Conservation (phyloP, 2,797 vertebrate genomes). For the Xiphorhynchus erythropygius region DNA sequence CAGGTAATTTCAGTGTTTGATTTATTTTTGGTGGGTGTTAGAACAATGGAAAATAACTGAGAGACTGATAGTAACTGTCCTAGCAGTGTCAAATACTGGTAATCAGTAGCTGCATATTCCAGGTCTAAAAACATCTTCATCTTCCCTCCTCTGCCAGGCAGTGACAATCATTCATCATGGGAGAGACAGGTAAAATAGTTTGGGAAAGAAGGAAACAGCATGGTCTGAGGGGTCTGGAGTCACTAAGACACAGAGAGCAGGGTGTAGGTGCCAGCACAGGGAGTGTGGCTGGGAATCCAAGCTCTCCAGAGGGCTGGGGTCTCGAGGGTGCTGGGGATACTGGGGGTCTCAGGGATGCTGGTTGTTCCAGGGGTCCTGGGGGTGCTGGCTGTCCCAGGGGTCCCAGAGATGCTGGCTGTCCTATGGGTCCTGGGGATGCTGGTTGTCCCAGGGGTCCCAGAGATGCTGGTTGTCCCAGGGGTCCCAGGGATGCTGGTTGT, state of each 20-base stretch:
- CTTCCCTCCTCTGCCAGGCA: neutral
- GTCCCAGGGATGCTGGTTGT: too few species aligned
- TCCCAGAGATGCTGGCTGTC: too few species aligned
- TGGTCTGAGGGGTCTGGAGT: neutral
- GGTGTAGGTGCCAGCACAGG: neutral
- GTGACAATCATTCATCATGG: neutral
- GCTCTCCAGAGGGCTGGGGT: too few species aligned
- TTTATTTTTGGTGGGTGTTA: neutral
- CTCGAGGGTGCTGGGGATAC: neutral
- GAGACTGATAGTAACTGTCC: neutral
- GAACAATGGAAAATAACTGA: neutral
- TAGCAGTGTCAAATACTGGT: neutral
- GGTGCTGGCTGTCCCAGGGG: too few species aligned
- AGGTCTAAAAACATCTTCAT: neutral
- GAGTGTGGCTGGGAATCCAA: neutral
- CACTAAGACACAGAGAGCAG: too few species aligned
- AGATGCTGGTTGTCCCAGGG: too few species aligned
- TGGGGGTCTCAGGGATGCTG: too few species aligned
- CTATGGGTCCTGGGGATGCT: too few species aligned
- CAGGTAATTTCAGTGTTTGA: rapidly evolving
- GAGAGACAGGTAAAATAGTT: neutral
- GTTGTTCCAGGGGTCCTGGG: too few species aligned
- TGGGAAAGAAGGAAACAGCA: neutral
- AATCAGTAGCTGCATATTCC: neutral
- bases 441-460: too few species aligned